Conservation (phyloP, 2,797 vertebrate species). For the Cynopterus sphinx region DNA sequence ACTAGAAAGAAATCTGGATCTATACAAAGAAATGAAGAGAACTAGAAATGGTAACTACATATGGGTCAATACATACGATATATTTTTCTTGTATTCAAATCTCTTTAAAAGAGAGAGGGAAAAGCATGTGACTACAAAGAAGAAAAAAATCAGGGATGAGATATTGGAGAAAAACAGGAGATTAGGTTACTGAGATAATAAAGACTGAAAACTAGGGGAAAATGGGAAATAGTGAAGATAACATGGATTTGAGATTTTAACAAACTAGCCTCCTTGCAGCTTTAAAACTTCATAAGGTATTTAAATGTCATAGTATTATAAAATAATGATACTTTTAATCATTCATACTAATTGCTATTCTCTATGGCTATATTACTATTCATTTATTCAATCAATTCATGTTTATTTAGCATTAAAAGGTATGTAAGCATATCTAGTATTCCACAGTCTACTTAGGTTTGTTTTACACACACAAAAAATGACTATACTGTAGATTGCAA, state of each 20-base stretch:
- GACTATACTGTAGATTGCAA: background rate
- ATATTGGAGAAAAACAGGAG: background rate
- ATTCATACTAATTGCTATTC: background rate
- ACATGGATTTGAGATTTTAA: background rate
- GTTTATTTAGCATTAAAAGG: background rate
- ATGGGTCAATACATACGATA: background rate
- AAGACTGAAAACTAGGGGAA: background rate
- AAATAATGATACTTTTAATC: constrained; percentile 19
- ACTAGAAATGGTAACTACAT: background rate
- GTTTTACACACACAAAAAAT: background rate
- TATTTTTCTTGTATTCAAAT: background rate
- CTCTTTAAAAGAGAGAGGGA: background rate
- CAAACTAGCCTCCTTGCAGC: background rate
- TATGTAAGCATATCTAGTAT: background rate
- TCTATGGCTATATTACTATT: background rate
- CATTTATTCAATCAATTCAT: background rate
- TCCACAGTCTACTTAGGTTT: background rate
- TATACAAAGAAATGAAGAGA: background rate
- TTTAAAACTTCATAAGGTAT: background rate
- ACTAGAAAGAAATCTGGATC: background rate
- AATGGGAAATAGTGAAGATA: background rate
- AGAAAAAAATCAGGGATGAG: background rate
- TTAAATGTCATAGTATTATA: background rate
- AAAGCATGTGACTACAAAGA: background rate
- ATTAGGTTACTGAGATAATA: background rate